Conservation (phyloP, 2,888 invertebrate species). For the Brachyopa scutellaris region DNA sequence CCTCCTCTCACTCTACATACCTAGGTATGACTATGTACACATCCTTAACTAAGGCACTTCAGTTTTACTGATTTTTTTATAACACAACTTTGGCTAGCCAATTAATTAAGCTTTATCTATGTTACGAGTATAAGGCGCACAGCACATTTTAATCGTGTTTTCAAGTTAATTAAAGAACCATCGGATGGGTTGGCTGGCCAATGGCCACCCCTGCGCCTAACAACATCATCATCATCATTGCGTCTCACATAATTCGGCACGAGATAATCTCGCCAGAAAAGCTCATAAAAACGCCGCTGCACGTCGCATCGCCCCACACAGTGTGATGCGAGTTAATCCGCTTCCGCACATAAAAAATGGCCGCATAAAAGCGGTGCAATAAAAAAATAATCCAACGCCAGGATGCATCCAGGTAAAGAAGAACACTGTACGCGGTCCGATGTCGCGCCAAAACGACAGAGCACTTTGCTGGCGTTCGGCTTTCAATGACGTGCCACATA, state of each 20-base stretch:
- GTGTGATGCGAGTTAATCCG: constrained; percentile 36
- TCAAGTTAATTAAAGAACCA: constrained; percentile 59
- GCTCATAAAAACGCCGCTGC: constrained; percentile 49
- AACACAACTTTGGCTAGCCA: constrained; percentile 8
- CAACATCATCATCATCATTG: constrained; percentile 34
- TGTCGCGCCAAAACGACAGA: constrained; percentile 22
- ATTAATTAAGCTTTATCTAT: constrained; percentile 60
- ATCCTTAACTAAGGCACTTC: background rate
- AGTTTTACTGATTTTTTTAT: constrained; percentile 19
- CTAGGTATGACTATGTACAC: too few species aligned
- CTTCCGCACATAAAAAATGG: constrained; percentile 42
- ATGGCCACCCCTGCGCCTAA: constrained; percentile 9
- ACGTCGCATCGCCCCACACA: background rate
- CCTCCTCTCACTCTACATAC: too few species aligned
- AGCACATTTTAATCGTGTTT: constrained; percentile 55
- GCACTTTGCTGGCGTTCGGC: constrained; percentile 16
- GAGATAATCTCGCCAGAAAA: constrained; percentile 37
- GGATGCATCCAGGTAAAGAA: constrained; percentile 19
- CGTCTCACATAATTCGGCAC: constrained; percentile 21
- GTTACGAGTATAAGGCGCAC: constrained; percentile 9
- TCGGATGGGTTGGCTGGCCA: constrained; percentile 8
- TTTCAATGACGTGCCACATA: constrained; percentile 33
- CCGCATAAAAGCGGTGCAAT: constrained; percentile 44
- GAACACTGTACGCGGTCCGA: constrained; percentile 1
- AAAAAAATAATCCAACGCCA: constrained; percentile 58